Conservation (phyloP, 2,888 invertebrate genomes). For the Eustalomyia histrio region DNA sequence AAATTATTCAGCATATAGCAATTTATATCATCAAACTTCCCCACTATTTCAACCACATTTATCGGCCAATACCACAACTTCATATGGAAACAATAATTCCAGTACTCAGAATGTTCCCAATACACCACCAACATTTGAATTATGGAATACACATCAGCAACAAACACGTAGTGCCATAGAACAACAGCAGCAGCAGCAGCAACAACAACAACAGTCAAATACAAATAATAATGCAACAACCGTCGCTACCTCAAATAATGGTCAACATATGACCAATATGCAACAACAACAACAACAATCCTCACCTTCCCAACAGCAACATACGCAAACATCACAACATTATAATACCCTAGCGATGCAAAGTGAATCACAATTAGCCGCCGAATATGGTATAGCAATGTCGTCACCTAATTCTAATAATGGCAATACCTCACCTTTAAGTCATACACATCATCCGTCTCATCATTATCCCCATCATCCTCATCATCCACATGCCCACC, state of each 20-base stretch:
- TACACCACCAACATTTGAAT: slow-evolving; percentile 65
- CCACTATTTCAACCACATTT: slow-evolving; percentile 71
- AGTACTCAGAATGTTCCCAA: slow-evolving; percentile 34
- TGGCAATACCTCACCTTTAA: slow-evolving; percentile 53
- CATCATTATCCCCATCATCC: slow-evolving; percentile 42
- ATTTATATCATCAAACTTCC: slow-evolving; percentile 72
- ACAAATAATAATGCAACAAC: slow-evolving; percentile 58
- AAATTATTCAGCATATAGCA: slow-evolving; percentile 70
- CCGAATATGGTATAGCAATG: slow-evolving; percentile 75
- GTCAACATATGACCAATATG: slow-evolving; percentile 56
- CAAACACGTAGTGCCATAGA: slow-evolving; percentile 63
- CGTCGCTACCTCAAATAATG: slow-evolving; percentile 57
- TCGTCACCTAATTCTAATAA: slow-evolving; percentile 64
- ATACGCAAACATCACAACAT: slow-evolving; percentile 67
- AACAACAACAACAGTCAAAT: slow-evolving; percentile 39
- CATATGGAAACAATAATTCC: slow-evolving; percentile 51
- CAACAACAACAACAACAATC: slow-evolving; percentile 61
- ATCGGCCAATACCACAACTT: slow-evolving; percentile 20
- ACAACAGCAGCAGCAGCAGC: slow-evolving; percentile 54
- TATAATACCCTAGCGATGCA: slow-evolving; percentile 75
- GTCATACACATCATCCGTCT: slow-evolving; percentile 36
- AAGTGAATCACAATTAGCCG: slow-evolving; percentile 74
- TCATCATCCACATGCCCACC: slow-evolving; percentile 34
- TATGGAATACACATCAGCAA: slow-evolving; percentile 69
- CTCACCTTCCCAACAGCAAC: slow-evolving; percentile 56